Evolutionary conservation across 2,113 vertebrate genomes (phyloP), one percentile per base, ranked within the genome.

Genomic region (Lampris incognitus): DNA sequence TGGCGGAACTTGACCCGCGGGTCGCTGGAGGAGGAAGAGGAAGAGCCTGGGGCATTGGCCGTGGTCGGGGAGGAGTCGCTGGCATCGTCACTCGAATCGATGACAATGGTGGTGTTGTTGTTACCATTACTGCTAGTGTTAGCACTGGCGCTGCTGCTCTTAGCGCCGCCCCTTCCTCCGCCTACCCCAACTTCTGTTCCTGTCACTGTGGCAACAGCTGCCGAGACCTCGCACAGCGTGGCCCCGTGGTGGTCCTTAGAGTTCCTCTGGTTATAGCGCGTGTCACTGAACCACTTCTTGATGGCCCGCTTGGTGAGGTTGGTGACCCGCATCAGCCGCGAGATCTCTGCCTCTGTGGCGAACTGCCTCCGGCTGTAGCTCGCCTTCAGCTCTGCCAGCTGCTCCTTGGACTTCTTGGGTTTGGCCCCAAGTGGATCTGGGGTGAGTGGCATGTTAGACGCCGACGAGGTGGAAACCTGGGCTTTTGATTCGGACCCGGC

Each of bases 221-320:
- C 7, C 83, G 87, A 83, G 6, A 54, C 79, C 0, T 94, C 94
- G 1, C 81, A 77, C 42, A 89, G 76, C 49, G 89, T 74, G 63
- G 94, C 86, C 10, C 94, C 93, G 55, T 97, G 96, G 74, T 95
- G 97, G 70, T 98, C 97, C 90, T 96, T 98, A 0, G 97, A 96
- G 89, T 99, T 99, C 82, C 98, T 95, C 93, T 99, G 98, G 89
- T 99, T 99, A 92, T 99, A 99, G 67, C 97, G 94, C 0, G 98
- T 99, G 85, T 99, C 98, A 0, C 98, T 99, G 90, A 99, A 99
- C 98, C 98, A 99, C 79, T 99, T 99, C 88, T 99, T 99, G 84
- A 99, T 99, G 57, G 98, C 98, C 3, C 97, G 96, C 87, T 98
- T 98, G 3, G 97, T 98, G 70, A 99, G 93, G 9, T 95, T 95